Evolutionary conservation across 2,888 invertebrate species (phyloP).

Genomic region (Caenorhabditis virilis): DNA sequence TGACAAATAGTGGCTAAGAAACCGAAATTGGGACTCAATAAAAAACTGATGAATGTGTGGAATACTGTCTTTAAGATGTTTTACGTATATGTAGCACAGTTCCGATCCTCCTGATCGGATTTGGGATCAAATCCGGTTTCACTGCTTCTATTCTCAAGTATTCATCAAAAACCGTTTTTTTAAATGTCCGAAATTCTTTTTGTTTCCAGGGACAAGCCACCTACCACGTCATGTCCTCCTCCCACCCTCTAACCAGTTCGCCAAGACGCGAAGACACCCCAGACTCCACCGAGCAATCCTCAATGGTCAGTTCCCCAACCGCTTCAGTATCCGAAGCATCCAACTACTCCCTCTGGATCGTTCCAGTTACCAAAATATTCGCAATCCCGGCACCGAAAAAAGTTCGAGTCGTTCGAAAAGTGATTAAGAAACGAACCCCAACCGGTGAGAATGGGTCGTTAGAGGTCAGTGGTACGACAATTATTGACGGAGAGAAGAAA

Average conservation of each 20-base stretch:
- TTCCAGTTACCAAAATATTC: slow-evolving; percentile 51
- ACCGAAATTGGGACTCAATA: too few relatives aligned
- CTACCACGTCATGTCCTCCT: slow-evolving; percentile 41
- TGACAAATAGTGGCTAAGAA: too few relatives aligned
- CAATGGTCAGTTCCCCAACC: slow-evolving; percentile 46
- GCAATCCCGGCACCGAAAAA: slow-evolving; percentile 53
- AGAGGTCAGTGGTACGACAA: slow-evolving; percentile 5
- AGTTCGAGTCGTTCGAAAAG: slow-evolving; percentile 51
- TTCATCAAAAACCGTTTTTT: too few relatives aligned
- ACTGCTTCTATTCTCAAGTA: too few relatives aligned
- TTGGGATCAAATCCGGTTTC: too few relatives aligned
- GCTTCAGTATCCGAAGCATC: slow-evolving; percentile 44
- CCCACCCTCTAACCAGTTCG: slow-evolving; percentile 32
- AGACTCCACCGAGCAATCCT: slow-evolving; percentile 48
- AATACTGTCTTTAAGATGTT: too few relatives aligned
- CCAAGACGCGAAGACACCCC: slow-evolving; percentile 46
- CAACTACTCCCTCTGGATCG: slow-evolving; percentile 53
- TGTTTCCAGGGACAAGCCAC: slow-evolving; percentile 42
- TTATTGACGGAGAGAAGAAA: slow-evolving; percentile 23
- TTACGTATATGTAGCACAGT: too few relatives aligned
- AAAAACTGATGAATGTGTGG: too few relatives aligned
- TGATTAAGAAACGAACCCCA: slow-evolving; percentile 50
- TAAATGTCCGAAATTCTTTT: too few relatives aligned
- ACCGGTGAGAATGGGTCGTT: neutral
- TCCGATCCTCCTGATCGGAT: too few relatives aligned